Percentiles rank a stretch among this genome's conserved stretches.
phyloP scores from a whole-genome alignment of 2,113 vertebrate species.

The Platycercus adscitus region DNA sequence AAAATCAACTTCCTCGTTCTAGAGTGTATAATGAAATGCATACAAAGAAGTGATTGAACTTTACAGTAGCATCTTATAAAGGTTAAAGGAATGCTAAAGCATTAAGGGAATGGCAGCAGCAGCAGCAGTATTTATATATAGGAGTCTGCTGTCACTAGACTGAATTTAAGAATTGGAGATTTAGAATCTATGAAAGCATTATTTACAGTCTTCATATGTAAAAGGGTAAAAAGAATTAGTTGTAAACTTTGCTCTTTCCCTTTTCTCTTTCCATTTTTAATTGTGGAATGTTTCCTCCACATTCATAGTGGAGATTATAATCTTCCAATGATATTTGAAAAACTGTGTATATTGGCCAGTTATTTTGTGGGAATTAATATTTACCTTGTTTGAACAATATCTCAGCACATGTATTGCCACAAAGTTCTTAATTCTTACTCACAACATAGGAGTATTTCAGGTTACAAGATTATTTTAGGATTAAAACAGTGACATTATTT shows the following conservation, averaged over 20 bases:
- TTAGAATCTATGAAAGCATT: not conserved
- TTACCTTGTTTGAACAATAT: not conserved
- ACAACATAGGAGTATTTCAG: not conserved
- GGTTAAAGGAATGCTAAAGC: slow-evolving; percentile 14
- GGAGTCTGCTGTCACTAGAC: not conserved
- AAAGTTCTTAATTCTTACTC: not conserved
- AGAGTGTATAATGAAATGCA: not conserved
- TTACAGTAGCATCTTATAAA: not conserved
- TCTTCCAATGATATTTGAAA: not conserved
- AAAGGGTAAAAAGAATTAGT: not conserved
- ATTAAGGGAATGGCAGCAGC: not conserved
- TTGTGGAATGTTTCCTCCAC: not conserved
- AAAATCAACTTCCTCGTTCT: not conserved
- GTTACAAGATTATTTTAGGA: not conserved
- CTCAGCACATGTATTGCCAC: not conserved
- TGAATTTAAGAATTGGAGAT: not conserved
- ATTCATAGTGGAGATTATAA: not conserved
- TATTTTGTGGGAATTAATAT: not conserved
- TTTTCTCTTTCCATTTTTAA: not conserved
- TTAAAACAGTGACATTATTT: not conserved
- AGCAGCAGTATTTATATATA: not conserved
- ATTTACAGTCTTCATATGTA: not conserved
- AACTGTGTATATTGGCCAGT: not conserved
- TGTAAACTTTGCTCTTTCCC: not conserved
- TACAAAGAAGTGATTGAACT: slow-evolving; percentile 11